These are phyloP conservation scores for Doris montereyensis DNA, from an alignment of 2,888 invertebrate species.

Conservation along the genomic window DNA sequence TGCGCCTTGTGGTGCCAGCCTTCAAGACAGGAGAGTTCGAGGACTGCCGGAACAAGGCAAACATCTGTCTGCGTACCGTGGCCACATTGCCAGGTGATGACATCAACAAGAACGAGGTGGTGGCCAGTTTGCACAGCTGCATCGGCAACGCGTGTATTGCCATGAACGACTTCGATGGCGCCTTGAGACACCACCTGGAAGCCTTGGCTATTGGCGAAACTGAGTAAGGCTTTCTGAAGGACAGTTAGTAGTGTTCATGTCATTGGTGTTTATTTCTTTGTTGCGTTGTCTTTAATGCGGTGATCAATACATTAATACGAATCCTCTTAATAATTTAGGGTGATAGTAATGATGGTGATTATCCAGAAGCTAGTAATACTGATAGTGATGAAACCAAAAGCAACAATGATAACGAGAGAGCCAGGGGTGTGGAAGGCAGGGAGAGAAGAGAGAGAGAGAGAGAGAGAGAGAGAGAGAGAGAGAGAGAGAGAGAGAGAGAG, in stretches of 20 bases:
- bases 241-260: background rate
- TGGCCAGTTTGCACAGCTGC: slow-evolving; percentile 69
- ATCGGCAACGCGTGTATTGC: slow-evolving; percentile 71
- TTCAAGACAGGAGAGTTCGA: slow-evolving; percentile 64
- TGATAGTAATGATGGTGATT: no score
- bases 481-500: no score
- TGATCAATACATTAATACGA: background rate
- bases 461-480: no score
- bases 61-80: slow-evolving; percentile 64
- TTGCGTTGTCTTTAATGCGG: background rate
- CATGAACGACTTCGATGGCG: slow-evolving; percentile 63
- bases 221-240: slow-evolving; percentile 54
- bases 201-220: slow-evolving; percentile 64
- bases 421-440: no score
- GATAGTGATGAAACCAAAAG: no score
- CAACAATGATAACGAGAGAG: no score
- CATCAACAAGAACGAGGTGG: slow-evolving; percentile 64
- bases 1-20: no score
- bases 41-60: slow-evolving; percentile 61
- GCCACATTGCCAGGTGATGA: slow-evolving; percentile 57
- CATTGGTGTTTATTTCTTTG: background rate
- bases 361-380: no score
- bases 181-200: slow-evolving; percentile 63
- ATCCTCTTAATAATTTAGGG: no score
- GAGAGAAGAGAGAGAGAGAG: no score